Evolutionary conservation across 2,797 vertebrate species (phyloP).

Genomic region (Lagocephalus sceleratus): DNA sequence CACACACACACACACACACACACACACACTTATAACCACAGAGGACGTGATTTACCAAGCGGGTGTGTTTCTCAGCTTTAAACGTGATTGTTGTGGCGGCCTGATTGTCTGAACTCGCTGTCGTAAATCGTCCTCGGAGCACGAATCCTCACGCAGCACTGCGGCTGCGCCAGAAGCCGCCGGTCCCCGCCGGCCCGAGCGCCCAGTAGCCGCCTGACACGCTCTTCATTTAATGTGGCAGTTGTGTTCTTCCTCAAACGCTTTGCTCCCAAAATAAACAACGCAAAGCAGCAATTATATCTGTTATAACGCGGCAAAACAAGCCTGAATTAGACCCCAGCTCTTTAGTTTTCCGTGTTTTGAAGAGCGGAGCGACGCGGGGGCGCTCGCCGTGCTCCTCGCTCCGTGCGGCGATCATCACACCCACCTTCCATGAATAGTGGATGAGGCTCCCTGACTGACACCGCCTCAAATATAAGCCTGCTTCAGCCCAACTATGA

Average conservation of each 20-base stretch:
- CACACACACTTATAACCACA: constrained; percentile 33
- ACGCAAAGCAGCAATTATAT: background rate
- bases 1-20: too few relatives aligned
- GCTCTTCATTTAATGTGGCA: background rate
- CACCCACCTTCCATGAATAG: constrained; percentile 36
- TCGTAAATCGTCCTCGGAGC: constrained; percentile 26
- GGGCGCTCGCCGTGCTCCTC: constrained; percentile 15
- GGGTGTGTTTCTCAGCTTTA: constrained; percentile 27
- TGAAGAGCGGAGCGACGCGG: constrained; percentile 3
- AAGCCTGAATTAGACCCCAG: background rate
- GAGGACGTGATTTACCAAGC: constrained; percentile 39
- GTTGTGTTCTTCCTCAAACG: background rate
- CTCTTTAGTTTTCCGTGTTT: too few relatives aligned
- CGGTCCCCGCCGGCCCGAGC: background rate
- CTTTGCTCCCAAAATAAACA: background rate
- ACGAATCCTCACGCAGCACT: constrained; percentile 14
- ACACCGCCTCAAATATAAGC: constrained; percentile 31
- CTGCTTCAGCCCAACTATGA: constrained; percentile 41
- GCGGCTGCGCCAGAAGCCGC: background rate
- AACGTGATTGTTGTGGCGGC: constrained; percentile 31
- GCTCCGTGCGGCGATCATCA: too few relatives aligned
- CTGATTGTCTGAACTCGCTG: constrained; percentile 21
- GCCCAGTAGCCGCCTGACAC: background rate
- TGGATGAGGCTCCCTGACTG: constrained; percentile 53
- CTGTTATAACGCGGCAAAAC: background rate